These are phyloP conservation scores for Hetaerina americana DNA, from an alignment of 1,140 invertebrate genomes.

Conservation along the genomic window DNA sequence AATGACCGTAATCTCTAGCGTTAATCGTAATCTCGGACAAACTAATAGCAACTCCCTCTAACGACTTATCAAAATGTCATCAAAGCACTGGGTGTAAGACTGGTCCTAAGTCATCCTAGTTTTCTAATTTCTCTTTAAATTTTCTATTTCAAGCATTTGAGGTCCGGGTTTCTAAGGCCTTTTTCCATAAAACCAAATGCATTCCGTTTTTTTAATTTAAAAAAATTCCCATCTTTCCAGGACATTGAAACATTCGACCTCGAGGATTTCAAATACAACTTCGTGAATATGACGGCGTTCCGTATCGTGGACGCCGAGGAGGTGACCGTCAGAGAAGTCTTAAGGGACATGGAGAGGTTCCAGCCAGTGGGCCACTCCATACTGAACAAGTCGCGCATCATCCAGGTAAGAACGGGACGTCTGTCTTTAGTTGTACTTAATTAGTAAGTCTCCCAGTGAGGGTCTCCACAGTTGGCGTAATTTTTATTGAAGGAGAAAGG, in stretches of 20 bases:
- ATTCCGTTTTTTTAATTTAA: too few relatives aligned
- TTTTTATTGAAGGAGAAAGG: neutral
- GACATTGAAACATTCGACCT: constrained; percentile 48
- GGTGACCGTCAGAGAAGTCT: constrained; percentile 34
- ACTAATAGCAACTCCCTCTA: too few relatives aligned
- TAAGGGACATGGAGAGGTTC: constrained; percentile 51
- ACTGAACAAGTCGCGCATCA: constrained; percentile 40
- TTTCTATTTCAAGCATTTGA: too few relatives aligned
- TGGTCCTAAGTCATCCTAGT: too few relatives aligned
- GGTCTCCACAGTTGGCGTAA: too few relatives aligned
- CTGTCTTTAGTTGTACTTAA: neutral
- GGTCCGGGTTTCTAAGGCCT: too few relatives aligned
- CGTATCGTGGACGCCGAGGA: constrained; percentile 44
- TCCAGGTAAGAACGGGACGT: constrained; percentile 36
- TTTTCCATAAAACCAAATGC: too few relatives aligned
- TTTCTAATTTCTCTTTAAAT: too few relatives aligned
- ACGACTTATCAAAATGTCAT: too few relatives aligned
- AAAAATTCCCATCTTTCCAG: constrained; percentile 24
- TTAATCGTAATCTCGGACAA: too few relatives aligned
- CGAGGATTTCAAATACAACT: constrained; percentile 50
- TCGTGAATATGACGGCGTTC: constrained; percentile 51
- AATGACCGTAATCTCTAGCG: too few relatives aligned
- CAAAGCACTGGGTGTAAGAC: too few relatives aligned
- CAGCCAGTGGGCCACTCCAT: constrained; percentile 37
- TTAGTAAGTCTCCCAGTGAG: constrained; percentile 3